These are phyloP conservation scores for Jacana jacana DNA, from an alignment of 2,113 vertebrate genomes.

Conservation along the genomic window DNA sequence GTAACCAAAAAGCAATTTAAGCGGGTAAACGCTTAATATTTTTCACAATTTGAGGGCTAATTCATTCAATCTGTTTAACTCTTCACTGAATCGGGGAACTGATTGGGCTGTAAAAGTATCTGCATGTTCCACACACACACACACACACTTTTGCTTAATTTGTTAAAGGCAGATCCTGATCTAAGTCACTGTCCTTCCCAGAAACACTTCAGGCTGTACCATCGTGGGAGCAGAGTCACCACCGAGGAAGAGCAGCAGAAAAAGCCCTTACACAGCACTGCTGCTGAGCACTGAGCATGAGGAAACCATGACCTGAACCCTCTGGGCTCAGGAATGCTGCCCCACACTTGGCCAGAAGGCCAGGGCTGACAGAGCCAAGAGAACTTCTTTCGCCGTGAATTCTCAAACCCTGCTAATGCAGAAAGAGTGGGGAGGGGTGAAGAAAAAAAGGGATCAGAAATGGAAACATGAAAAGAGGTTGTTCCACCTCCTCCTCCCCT, in stretches of 20 bases:
- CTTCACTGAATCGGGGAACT: neutral
- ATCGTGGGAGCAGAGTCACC: neutral
- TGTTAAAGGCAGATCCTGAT: neutral
- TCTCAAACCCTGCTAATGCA: neutral
- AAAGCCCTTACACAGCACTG: neutral
- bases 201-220: neutral
- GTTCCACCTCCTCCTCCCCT: neutral
- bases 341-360: neutral
- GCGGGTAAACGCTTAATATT: neutral
- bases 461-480: neutral
- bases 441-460: neutral
- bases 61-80: neutral
- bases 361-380: neutral
- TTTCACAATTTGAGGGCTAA: neutral
- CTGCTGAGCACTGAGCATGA: neutral
- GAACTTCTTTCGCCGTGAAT: neutral
- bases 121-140: neutral
- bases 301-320: neutral
- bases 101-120: neutral
- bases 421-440: neutral
- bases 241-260: neutral
- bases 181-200: neutral
- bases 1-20: neutral
- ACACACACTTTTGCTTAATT: fast-evolving
- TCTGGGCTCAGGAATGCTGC: neutral